Evolutionary conservation across 2,113 vertebrate genomes (phyloP), one percentile per base, ranked within the genome.

Genomic region (Egretta garzetta): DNA sequence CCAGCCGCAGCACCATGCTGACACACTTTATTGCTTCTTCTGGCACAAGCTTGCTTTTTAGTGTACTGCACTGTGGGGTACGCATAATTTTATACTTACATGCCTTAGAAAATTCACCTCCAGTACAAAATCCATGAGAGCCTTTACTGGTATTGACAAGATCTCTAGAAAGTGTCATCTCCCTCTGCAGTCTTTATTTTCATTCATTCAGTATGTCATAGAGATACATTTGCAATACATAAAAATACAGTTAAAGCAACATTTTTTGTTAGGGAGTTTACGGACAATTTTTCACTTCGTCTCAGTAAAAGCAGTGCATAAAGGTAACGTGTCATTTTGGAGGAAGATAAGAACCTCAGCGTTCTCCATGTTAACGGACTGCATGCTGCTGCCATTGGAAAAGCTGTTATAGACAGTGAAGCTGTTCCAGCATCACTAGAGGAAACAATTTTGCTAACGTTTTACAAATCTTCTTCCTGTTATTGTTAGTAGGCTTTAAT

Each of bases 31-130:
- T 83, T 92, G 39, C 90, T 85, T 35, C 93, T 88, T 80, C 93
- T 95, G 87, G 74, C 85, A 95, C 58, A 76, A 76, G 59, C 81
- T 95, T 92, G 90, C 74, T 96, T 90, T 92, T 80, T 87, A 83
- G 58, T 88, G 62, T 93, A 50, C 87, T 62, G 45, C 66, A 1
- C 87, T 49, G 74, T 76, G 37, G 93, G 87, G n/a, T 79, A 9
- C 73, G 53, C 35, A 41, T 93, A 53, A 93, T 95, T 94, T 90
- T 86, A 53, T 73, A 58, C 13, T 53, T 52, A 16, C 27, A 4
- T 56, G 74, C 62, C 53, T 91, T 68, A 75, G 77, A 93, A 90
- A 94, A 93, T 50, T 94, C 81, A 68, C 32, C 59, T 90, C 58
- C 33, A 58, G 12, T 53, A 45, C 28, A 22, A n/a, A 66, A 10